These are phyloP conservation scores for Cyprinodon brontotheroides DNA, from an alignment of 2,113 vertebrate species.

Conservation along the genomic window DNA sequence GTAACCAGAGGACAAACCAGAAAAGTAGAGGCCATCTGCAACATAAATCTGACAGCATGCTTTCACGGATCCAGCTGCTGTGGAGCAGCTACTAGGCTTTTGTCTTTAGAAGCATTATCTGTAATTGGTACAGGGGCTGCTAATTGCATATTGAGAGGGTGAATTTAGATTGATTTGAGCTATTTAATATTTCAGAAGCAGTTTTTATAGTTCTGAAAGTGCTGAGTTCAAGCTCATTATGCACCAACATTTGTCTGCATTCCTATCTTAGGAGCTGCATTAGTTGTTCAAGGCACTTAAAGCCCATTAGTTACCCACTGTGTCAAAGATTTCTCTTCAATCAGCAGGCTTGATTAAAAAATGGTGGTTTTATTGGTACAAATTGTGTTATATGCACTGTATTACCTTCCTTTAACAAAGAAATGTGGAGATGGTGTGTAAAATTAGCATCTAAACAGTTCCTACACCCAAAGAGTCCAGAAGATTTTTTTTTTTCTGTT, in stretches of 20 bases:
- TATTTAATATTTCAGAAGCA: constrained; percentile 1
- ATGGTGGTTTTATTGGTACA: not conserved
- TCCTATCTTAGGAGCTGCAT: not conserved
- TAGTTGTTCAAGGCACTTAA: not conserved
- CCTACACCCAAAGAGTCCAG: not conserved
- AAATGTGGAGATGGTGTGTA: not conserved
- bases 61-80: not conserved
- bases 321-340: not conserved
- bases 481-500: not conserved
- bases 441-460: too few relatives aligned
- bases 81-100: too few relatives aligned
- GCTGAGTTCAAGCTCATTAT: not conserved
- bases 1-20: not conserved
- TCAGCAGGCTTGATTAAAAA: not conserved
- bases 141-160: not conserved
- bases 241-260: not conserved
- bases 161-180: not conserved
- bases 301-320: not conserved
- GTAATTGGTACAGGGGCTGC: not conserved
- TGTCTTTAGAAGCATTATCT: not conserved
- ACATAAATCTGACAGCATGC: too few relatives aligned
- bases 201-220: not conserved
- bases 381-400: not conserved
- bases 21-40: not conserved
- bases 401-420: not conserved